Percentiles rank a stretch among this genome's conserved stretches.
Evolutionary conservation across 2,797 vertebrate genomes (phyloP).

Genomic region (Rallus crepitans): DNA sequence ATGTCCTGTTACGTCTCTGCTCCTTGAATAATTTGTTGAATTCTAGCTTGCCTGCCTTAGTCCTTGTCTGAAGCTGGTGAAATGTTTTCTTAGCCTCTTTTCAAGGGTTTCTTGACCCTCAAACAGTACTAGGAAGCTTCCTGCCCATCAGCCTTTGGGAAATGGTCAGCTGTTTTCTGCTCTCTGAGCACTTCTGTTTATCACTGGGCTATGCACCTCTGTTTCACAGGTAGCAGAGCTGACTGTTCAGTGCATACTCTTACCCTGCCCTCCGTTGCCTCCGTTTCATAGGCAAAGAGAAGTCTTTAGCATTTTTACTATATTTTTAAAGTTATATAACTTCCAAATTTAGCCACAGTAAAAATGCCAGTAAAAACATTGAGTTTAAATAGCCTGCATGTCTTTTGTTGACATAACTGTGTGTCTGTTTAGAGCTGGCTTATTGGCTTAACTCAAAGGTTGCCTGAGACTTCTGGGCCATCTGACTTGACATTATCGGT

Average conservation of each 20-base stretch:
- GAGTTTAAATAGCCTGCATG: slow-evolving; percentile 1
- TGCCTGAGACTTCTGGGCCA: background rate
- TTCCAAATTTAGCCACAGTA: slow-evolving; percentile 10
- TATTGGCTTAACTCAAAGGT: slow-evolving; percentile 33
- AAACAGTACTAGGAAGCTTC: slow-evolving; percentile 8
- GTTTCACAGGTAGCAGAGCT: slow-evolving; percentile 23
- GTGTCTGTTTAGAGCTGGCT: slow-evolving; percentile 18
- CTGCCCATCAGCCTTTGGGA: background rate
- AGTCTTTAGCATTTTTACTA: background rate
- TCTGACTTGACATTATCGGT: background rate
- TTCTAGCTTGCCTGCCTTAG: background rate
- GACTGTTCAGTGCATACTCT: background rate
- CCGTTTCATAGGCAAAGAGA: background rate
- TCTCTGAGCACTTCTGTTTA: background rate
- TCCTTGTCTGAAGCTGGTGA: background rate
- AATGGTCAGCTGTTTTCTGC: slow-evolving; percentile 5
- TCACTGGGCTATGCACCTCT: background rate
- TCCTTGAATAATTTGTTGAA: background rate
- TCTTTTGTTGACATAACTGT: slow-evolving; percentile 11
- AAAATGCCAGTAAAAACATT: slow-evolving; percentile 25
- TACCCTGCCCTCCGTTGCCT: background rate
- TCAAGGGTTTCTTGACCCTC: background rate
- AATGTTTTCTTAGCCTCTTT: background rate
- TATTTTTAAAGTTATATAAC: background rate
- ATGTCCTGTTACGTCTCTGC: background rate